Percentiles rank a stretch among this genome's conserved stretches.
These are phyloP conservation scores for Pseudorhiza aurosa DNA, from an alignment of 30 jellyfish, hydroid and myxozoan genomes.

Conservation along the genomic window DNA sequence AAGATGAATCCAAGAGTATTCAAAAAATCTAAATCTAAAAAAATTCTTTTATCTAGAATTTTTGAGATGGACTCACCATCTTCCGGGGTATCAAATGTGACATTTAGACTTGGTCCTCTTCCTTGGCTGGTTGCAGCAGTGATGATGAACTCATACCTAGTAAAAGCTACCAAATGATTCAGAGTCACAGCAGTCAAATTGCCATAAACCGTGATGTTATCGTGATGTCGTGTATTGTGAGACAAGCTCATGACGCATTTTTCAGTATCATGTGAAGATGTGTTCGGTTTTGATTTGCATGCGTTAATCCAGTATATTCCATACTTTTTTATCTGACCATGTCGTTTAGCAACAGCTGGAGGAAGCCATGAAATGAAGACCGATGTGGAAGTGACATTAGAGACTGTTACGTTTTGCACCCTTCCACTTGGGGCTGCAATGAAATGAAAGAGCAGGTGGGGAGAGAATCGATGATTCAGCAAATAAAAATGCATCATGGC, in stretches of 20 bases:
- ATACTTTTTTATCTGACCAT: slow-evolving; percentile 2
- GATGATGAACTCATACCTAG: neutral
- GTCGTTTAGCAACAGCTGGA: neutral
- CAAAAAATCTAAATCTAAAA: no score
- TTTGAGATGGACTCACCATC: slow-evolving; percentile 29
- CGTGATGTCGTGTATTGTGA: slow-evolving; percentile 3
- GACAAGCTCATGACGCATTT: slow-evolving; percentile 17
- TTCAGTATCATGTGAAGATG: neutral
- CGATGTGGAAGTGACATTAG: neutral
- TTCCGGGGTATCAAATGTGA: neutral
- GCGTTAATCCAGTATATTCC: slow-evolving; percentile 8
- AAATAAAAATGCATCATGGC: no score
- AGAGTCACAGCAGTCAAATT: neutral
- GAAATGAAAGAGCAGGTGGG: no score
- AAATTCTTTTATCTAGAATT: no score
- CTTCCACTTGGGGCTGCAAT: slow-evolving; percentile 30
- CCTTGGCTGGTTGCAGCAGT: slow-evolving; percentile 16
- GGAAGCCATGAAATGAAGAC: neutral
- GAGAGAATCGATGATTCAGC: no score
- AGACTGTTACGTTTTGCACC: neutral
- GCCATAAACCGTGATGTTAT: neutral
- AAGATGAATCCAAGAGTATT: no score
- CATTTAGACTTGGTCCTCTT: neutral
- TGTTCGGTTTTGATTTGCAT: neutral
- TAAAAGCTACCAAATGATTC: neutral